Evolutionary conservation across 2,113 vertebrate genomes (phyloP), one percentile per base, ranked within the genome.

Genomic region (Lophura nycthemera): DNA sequence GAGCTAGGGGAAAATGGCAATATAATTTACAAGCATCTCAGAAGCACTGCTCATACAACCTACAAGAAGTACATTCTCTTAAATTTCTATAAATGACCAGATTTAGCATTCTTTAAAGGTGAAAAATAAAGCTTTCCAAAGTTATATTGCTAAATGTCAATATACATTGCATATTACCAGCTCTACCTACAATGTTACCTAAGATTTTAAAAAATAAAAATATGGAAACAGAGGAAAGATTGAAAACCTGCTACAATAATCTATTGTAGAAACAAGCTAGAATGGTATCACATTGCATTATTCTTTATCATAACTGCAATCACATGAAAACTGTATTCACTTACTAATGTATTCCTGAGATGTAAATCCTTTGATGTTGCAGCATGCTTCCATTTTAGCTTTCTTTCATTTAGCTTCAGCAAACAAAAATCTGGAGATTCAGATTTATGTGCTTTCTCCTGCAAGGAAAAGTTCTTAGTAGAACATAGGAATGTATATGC

Each of bases 21-120:
- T 81, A 88, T 92, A 89, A 88, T 94, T 90, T 88, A 93, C 70
- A 89, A 85, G 34, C 32, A 57, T 74, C 69, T 94, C 64, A 59
- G 72, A 24, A 88, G 47, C 75, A 88, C 74, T 48, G 76, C 11
- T 92, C 21, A 74, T 30, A 79, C 12, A 52, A 63, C 83, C n/a
- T 86, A 32, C 45, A 92, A 67, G 13, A 88, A 45, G 17, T 79
- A 50, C 32, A 57, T 89, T 95, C 91, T 78, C 73, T 86, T 77
- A 8, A 24, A 72, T 88, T 96, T 90, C 71, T 81, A 61, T 60
- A 86, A 89, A 79, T 80, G 2, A 80, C 18, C 18, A 64, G 32
- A 91, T 88, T 77, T 83, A 70, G 6, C 72, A 40, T 60, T 88
- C 25, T 76, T 90, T 80, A 77, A 93, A 86, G 38, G 36, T 57